Conservation (phyloP, 2,797 vertebrate species). For the Argya squamiceps region DNA sequence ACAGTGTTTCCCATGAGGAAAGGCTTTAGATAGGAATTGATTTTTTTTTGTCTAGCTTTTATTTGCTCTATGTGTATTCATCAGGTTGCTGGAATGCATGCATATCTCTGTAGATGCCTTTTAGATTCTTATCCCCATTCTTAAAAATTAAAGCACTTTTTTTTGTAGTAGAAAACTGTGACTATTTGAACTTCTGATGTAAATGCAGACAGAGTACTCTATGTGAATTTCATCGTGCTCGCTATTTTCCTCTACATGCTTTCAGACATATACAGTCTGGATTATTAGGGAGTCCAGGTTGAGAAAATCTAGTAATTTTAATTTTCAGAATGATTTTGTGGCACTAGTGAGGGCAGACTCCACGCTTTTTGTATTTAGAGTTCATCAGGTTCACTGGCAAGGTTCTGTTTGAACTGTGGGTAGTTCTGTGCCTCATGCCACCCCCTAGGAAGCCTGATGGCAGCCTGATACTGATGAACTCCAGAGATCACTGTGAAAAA, state of each 20-base stretch:
- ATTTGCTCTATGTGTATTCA: background rate
- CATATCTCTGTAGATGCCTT: background rate
- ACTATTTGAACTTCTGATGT: background rate
- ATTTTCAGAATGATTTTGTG: background rate
- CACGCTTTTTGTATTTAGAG: background rate
- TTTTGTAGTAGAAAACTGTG: background rate
- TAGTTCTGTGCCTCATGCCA: rapidly evolving
- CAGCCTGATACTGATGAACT: background rate
- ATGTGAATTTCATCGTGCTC: background rate
- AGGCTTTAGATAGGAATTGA: rapidly evolving
- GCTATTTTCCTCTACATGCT: background rate
- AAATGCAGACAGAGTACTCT: background rate
- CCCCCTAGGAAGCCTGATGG: background rate
- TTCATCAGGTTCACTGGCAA: background rate
- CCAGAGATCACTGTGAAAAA: background rate
- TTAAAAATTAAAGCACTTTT: background rate
- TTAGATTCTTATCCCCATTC: background rate
- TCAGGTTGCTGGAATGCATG: background rate
- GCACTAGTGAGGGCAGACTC: background rate
- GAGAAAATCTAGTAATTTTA: background rate
- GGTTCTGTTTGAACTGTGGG: background rate
- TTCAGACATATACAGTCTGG: background rate
- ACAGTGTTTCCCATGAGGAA: background rate
- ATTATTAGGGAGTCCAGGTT: background rate
- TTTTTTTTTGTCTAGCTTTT: background rate